These are phyloP conservation scores for Aricia artaxerxes DNA, from an alignment of 2,888 invertebrate genomes.

Conservation along the genomic window DNA sequence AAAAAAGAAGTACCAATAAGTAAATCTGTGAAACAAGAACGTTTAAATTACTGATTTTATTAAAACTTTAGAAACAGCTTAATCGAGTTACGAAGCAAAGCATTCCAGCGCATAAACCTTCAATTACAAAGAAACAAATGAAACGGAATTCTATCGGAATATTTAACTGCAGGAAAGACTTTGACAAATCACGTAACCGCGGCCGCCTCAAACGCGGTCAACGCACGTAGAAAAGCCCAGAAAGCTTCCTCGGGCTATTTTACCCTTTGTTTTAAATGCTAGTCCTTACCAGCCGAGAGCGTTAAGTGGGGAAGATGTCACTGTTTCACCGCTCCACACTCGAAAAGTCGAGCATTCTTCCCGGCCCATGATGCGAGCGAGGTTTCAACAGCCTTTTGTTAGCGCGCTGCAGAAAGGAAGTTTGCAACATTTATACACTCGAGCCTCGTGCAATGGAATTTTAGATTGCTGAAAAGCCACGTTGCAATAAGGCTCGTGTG, in stretches of 20 bases:
- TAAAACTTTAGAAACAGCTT: not conserved
- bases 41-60: not conserved
- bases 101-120: not conserved
- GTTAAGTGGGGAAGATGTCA: constrained; percentile 68
- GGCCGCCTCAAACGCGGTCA: constrained; percentile 64
- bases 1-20: no score
- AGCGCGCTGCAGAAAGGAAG: constrained; percentile 44
- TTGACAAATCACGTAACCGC: constrained; percentile 38
- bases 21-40: no score
- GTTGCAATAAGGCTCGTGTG: not conserved
- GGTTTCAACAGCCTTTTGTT: constrained; percentile 71
- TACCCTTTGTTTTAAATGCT: constrained; percentile 72
- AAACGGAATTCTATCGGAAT: constrained; percentile 29
- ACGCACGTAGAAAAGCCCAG: constrained; percentile 55
- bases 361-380: constrained; percentile 57
- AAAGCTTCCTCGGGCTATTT: constrained; percentile 64
- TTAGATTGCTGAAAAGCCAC: constrained; percentile 20
- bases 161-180: constrained; percentile 17
- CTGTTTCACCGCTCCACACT: constrained; percentile 61
- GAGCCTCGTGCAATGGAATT: constrained; percentile 14
- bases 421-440: constrained; percentile 34
- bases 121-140: constrained; percentile 5
- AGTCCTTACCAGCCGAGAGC: constrained; percentile 58
- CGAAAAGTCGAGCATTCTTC: constrained; percentile 64
- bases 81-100: not conserved